These are phyloP conservation scores for Hippotragus niger DNA, from an alignment of 2,113 vertebrate species.

Conservation along the genomic window DNA sequence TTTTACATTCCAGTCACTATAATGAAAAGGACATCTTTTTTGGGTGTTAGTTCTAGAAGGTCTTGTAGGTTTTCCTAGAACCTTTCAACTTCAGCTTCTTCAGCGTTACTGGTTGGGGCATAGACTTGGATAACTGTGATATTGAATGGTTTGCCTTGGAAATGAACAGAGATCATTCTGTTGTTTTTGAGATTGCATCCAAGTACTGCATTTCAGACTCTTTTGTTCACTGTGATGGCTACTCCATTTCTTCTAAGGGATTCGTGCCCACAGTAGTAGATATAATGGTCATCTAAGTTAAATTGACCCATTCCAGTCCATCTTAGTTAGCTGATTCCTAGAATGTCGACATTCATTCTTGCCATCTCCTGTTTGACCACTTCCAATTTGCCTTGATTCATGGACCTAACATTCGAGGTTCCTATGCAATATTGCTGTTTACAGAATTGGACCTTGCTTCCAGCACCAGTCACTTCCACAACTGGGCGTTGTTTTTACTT, in stretches of 20 bases:
- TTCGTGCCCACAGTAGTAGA: background rate
- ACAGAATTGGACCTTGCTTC: background rate
- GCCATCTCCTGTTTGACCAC: background rate
- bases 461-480: background rate
- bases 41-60: background rate
- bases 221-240: background rate
- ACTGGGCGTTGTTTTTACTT: background rate
- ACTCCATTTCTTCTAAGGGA: background rate
- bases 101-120: background rate
- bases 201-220: background rate
- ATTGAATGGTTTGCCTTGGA: background rate
- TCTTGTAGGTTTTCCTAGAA: background rate
- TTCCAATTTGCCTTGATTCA: background rate
- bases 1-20: background rate
- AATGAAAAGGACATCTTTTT: background rate
- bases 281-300: background rate
- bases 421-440: background rate
- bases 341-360: fast-evolving
- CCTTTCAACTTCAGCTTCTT: background rate
- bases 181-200: background rate
- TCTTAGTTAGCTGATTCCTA: background rate
- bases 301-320: background rate
- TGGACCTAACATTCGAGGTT: background rate
- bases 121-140: background rate
- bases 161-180: background rate